These are phyloP conservation scores for Anomalospiza imberbis DNA, from an alignment of 2,797 vertebrate species.

Conservation along the genomic window DNA sequence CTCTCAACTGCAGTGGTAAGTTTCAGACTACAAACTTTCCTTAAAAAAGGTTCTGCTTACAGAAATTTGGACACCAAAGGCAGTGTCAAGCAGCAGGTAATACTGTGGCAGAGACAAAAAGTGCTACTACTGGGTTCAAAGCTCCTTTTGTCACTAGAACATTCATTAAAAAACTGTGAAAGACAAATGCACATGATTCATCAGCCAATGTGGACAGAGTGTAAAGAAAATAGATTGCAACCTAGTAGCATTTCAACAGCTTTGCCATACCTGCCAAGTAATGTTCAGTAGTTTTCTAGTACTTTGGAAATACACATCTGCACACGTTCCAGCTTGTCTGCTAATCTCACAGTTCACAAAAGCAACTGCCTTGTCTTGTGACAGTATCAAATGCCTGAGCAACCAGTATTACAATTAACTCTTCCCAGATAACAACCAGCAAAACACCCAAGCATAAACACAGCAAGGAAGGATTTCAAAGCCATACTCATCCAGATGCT, in stretches of 20 bases:
- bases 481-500: not conserved
- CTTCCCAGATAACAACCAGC: not conserved
- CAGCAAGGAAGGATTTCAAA: not conserved
- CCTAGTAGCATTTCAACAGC: not conserved
- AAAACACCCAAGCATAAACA: not conserved
- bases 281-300: not conserved
- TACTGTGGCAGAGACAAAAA: not conserved
- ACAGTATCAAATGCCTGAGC: not conserved
- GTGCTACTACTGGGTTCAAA: not conserved
- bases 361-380: not conserved
- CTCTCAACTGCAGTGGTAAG: not conserved
- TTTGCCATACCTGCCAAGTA: not conserved
- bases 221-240: not conserved
- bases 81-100: not conserved
- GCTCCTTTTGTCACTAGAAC: not conserved
- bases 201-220: rapidly evolving
- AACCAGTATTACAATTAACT: not conserved
- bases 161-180: not conserved
- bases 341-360: not conserved
- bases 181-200: not conserved
- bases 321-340: not conserved
- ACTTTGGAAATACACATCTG: not conserved
- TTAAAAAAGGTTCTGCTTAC: not conserved
- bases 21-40: not conserved
- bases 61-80: not conserved